Percentiles rank a stretch among this genome's conserved stretches.
phyloP scores from a whole-genome alignment of 1,140 invertebrate genomes.

The Antheraea pernyi region DNA sequence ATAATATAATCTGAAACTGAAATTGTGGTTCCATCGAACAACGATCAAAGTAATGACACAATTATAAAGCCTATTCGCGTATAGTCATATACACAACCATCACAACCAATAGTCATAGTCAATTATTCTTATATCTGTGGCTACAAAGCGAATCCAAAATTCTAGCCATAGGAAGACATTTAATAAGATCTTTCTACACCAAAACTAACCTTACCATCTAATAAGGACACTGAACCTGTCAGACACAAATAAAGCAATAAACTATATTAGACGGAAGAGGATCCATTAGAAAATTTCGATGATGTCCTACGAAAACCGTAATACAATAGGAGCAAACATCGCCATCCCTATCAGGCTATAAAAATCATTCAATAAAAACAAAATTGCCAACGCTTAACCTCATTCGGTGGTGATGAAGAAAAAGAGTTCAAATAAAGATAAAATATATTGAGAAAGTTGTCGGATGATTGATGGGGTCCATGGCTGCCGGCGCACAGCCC shows the following conservation, averaged over 20 bases:
- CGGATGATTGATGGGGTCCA: constrained; percentile 21
- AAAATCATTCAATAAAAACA: neutral
- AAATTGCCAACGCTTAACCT: constrained; percentile 16
- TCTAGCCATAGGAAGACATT: no score
- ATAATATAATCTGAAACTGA: no score
- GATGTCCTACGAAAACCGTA: neutral
- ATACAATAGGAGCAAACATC: neutral
- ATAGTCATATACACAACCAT: no score
- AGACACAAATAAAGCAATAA: neutral
- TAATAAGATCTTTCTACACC: no score
- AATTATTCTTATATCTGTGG: no score
- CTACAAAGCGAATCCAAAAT: no score
- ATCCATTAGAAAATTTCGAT: neutral
- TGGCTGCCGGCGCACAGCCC: neutral
- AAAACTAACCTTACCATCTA: no score
- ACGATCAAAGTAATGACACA: no score
- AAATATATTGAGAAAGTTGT: constrained; percentile 24
- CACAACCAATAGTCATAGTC: no score
- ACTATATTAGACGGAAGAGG: neutral
- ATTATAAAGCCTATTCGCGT: no score
- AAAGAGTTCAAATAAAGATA: constrained; percentile 26
- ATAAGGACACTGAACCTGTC: neutral
- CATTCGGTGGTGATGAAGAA: constrained; percentile 8
- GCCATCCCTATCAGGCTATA: neutral
- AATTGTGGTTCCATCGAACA: no score